Base-by-base conservation (phyloP, 23 tunicate species). In the Trididemnum nubilum region DNA sequence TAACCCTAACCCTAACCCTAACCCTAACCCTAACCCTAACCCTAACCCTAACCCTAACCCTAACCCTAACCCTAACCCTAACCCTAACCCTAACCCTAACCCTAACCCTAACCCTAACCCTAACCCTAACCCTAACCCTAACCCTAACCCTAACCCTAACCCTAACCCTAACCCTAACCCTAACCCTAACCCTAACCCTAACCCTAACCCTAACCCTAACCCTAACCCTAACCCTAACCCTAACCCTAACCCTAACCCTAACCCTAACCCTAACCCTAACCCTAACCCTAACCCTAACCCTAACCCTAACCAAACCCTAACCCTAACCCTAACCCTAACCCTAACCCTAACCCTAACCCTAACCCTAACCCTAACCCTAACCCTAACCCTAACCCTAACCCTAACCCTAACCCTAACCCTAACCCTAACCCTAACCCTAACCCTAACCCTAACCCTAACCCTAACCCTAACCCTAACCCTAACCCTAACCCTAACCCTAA, bases 11-110 rank as follows among this genome's bases (percentile, higher is more conserved):
- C 85, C 85, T 81, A 81, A 81, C 85, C 85, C 85, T 81, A 81
- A 84, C 86, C 92, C 92, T 84, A 83, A 87, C 88, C 92, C 92
- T 84, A 83, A 87, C 88, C 92, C 92, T 84, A 86, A 81, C 90
- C 82, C 82, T 60, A 78, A 78, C 82, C 82, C 82, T 78, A 78
- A 80, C 84, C 84, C 84, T 80, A 80, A 80, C 84, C 84, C 84
- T 80, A 80, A 80, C 84, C 84, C 84, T 80, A 80, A 80, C 84
- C 84, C 84, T 80, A 80, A 80, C 84, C 84, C 84, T 70, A 80
- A 80, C 84, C 84, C 84, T 80, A 80, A 80, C 84, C 84, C 84
- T 80, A 80, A 80, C 84, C 84, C 84, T 80, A 80, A 81, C 85
- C 85, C 85, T 81, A 81, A 81, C 85, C 85, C 85, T 81, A 81